Evolutionary conservation across 2,888 invertebrate genomes (phyloP).

Genomic region (Cerastoderma edule): DNA sequence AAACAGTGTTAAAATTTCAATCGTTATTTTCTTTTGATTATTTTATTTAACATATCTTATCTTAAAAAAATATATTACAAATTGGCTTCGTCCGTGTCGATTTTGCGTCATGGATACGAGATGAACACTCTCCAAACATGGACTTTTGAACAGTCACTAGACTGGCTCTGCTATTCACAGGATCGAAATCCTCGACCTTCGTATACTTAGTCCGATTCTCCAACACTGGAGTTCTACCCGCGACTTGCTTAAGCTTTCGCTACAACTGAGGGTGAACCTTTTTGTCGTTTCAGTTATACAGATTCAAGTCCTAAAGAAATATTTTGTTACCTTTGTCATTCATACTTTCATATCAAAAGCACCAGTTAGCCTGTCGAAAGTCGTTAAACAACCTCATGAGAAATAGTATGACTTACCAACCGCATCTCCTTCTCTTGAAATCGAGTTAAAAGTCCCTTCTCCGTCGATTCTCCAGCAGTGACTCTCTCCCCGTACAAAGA

Average conservation of each 20-base stretch:
- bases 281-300: too few species aligned
- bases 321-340: too few species aligned
- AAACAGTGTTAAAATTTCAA: neutral
- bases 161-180: too few species aligned
- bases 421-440: neutral
- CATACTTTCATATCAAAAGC: too few species aligned
- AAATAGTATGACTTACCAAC: neutral
- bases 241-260: too few species aligned
- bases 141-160: neutral
- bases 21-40: neutral
- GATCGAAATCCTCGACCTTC: too few species aligned
- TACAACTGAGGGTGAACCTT: too few species aligned
- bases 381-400: neutral
- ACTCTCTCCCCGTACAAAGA: conserved; percentile 9
- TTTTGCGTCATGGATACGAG: neutral
- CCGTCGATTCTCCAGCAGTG: conserved; percentile 5
- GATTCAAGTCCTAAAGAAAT: too few species aligned
- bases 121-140: neutral
- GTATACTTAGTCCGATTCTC: too few species aligned
- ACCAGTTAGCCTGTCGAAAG: neutral
- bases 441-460: neutral
- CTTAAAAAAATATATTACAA: neutral
- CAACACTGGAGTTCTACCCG: too few species aligned
- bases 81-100: neutral
- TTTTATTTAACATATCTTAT: neutral